phyloP scores from a whole-genome alignment of 1,140 invertebrate species.

The Liolophura sinensis region DNA sequence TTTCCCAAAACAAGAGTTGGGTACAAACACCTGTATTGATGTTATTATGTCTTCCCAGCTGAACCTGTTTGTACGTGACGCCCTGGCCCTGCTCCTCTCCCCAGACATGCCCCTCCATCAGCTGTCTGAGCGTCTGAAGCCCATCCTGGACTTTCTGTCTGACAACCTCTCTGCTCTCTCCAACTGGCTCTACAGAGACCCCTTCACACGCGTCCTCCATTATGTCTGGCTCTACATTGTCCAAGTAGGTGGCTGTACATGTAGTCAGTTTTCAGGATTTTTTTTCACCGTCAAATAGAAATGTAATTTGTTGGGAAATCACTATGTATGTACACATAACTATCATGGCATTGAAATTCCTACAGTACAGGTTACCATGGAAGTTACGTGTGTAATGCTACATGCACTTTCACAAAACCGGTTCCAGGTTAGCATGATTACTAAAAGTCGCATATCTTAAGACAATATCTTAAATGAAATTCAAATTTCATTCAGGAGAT shows the following conservation, averaged over 20 bases:
- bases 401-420: no score
- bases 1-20: no score
- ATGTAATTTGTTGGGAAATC: slow-evolving; percentile 1
- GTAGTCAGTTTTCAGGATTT: neutral
- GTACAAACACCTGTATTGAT: no score
- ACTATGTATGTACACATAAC: no score
- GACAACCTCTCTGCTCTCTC: slow-evolving; percentile 36
- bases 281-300: neutral
- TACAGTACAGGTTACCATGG: neutral
- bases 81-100: slow-evolving; percentile 30
- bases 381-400: no score
- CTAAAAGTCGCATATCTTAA: no score
- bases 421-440: no score
- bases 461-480: no score
- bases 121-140: slow-evolving; percentile 30
- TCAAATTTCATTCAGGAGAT: no score
- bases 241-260: slow-evolving; percentile 28
- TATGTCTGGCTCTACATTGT: slow-evolving; percentile 48
- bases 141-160: slow-evolving; percentile 39
- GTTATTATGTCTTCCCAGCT: slow-evolving; percentile 24
- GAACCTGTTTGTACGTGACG: slow-evolving; percentile 47
- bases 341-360: neutral
- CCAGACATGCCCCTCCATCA: slow-evolving; percentile 17
- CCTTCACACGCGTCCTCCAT: slow-evolving; percentile 33
- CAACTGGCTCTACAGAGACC: slow-evolving; percentile 39